Percentiles rank a stretch among this genome's conserved stretches.
These are phyloP conservation scores for Nebria brevicollis DNA, from an alignment of 2,888 invertebrate genomes.

Conservation along the genomic window DNA sequence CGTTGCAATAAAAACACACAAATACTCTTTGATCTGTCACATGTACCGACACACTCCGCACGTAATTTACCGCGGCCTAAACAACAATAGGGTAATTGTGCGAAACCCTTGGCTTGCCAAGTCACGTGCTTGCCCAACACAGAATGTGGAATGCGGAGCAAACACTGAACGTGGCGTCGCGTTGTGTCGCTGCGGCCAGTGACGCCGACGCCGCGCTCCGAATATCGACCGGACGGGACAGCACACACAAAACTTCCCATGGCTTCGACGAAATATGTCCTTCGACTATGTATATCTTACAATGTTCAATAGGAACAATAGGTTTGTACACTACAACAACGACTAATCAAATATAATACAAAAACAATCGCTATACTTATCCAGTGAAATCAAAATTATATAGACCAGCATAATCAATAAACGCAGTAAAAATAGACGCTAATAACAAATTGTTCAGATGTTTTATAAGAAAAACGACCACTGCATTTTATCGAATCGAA, in stretches of 20 bases:
- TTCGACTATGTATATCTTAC: not conserved
- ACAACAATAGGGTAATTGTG: not conserved
- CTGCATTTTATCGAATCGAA: too few relatives aligned
- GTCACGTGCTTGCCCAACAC: not conserved
- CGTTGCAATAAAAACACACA: not conserved
- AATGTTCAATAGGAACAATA: conserved; percentile 1
- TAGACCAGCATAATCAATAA: not conserved
- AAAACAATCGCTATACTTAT: not conserved
- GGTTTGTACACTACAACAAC: not conserved
- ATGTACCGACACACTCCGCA: not conserved
- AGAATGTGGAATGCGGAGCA: conserved; percentile 29
- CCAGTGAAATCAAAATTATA: not conserved
- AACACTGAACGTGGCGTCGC: conserved; percentile 16
- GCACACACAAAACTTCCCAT: conserved; percentile 5
- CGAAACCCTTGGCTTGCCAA: not conserved
- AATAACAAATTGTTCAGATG: not conserved
- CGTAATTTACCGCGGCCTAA: not conserved
- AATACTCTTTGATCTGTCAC: not conserved
- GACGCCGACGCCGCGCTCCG: conserved; percentile 31
- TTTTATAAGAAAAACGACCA: not conserved
- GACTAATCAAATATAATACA: not conserved
- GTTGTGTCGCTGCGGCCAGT: conserved; percentile 8
- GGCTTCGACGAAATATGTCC: not conserved
- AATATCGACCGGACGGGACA: conserved; percentile 35
- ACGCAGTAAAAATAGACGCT: not conserved